phyloP scores from a whole-genome alignment of 2,113 vertebrate genomes.

The Austrofundulus limnaeus region DNA sequence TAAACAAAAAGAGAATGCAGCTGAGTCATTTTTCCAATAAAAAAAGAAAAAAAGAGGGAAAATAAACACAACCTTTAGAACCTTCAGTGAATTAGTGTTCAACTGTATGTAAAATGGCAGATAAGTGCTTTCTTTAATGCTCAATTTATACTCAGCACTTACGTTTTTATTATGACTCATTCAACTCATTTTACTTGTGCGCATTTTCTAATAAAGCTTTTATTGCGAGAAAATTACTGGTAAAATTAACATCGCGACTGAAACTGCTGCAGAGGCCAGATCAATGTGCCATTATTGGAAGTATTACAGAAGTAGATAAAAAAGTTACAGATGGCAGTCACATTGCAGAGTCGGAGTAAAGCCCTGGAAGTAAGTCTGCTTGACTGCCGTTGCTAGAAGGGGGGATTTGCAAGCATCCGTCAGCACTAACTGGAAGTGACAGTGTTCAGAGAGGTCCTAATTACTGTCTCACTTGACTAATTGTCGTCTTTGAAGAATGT shows the following conservation, averaged over 20 bases:
- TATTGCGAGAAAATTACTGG: too few relatives aligned
- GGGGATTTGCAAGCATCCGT: conserved; percentile 50
- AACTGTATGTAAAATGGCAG: too few relatives aligned
- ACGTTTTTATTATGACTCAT: too few relatives aligned
- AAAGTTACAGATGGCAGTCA: conserved; percentile 48
- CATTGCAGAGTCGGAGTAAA: conserved; percentile 43
- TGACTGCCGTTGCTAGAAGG: conserved; percentile 36
- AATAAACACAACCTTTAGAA: too few relatives aligned
- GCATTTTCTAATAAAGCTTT: too few relatives aligned
- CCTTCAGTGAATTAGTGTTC: too few relatives aligned
- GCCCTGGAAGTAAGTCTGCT: conserved; percentile 45
- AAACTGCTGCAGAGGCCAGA: background rate
- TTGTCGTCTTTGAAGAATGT: conserved; percentile 69
- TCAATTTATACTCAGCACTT: too few relatives aligned
- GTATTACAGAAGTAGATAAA: conserved; percentile 6
- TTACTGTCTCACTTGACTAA: conserved; percentile 77
- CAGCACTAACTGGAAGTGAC: conserved; percentile 74
- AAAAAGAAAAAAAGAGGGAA: too few relatives aligned
- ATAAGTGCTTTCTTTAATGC: too few relatives aligned
- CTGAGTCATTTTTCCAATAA: too few relatives aligned
- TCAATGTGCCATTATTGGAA: conserved; percentile 14
- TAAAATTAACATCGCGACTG: background rate
- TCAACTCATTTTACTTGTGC: too few relatives aligned
- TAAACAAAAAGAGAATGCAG: too few relatives aligned
- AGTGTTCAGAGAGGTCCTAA: conserved; percentile 76